These are phyloP conservation scores for Mesembrinibis cayennensis DNA, from an alignment of 2,113 vertebrate species.

Conservation along the genomic window DNA sequence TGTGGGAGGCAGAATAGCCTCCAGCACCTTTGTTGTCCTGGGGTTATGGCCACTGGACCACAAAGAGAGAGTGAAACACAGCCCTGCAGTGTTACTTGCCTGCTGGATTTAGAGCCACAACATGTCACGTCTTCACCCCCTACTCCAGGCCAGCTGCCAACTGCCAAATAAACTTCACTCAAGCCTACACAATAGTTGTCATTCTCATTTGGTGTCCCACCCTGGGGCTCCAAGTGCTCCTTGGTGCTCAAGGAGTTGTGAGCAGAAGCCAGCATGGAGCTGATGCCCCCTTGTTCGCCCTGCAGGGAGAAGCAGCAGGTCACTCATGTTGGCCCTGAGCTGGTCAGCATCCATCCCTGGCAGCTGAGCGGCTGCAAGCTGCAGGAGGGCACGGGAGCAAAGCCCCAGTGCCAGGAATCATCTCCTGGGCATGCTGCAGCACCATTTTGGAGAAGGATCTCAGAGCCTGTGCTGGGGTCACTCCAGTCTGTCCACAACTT, in stretches of 20 bases:
- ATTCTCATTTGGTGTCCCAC: not conserved
- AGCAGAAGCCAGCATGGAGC: not conserved
- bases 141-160: not conserved
- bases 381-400: not conserved
- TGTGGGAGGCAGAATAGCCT: not conserved
- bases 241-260: not conserved
- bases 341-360: not conserved
- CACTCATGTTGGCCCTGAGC: not conserved
- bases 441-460: not conserved
- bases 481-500: not conserved
- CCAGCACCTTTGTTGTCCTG: not conserved
- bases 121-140: not conserved
- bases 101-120: not conserved
- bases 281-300: accelerated
- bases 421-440: not conserved
- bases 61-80: not conserved
- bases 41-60: not conserved
- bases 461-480: not conserved
- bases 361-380: accelerated
- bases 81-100: not conserved
- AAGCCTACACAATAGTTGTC: not conserved
- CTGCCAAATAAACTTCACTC: not conserved
- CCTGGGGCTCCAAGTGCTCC: no score
- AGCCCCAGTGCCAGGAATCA: not conserved
- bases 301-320: not conserved